A percentile compares a stretch with the other conserved stretches of the same genome.
Evolutionary conservation across 1,140 invertebrate genomes (phyloP).

Genomic region (Subanguina moxae): DNA sequence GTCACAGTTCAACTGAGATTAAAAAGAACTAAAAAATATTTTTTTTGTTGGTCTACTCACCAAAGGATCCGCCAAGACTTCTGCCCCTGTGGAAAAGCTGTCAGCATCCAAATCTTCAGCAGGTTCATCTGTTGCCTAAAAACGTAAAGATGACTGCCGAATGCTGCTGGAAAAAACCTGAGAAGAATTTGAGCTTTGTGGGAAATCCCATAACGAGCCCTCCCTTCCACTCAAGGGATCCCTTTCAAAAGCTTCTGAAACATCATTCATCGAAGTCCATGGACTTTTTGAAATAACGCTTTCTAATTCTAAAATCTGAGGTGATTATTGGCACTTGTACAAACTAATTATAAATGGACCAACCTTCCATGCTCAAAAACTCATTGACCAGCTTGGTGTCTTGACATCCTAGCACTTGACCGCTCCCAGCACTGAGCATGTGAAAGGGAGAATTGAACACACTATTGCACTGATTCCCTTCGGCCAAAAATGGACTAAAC

Average conservation of each 20-base stretch:
- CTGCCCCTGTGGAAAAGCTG: not conserved
- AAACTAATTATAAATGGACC: no score
- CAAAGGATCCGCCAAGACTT: conserved; percentile 5
- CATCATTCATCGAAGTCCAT: not conserved
- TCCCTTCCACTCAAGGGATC: not conserved
- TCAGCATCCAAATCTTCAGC: not conserved
- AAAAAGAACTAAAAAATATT: no score
- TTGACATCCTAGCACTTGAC: no score
- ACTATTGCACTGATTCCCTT: not conserved
- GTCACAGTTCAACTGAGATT: conserved; percentile 3
- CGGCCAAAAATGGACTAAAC: conserved; percentile 3
- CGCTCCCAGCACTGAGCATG: not conserved
- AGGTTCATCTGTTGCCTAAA: not conserved
- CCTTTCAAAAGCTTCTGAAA: not conserved
- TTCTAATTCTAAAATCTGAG: not conserved
- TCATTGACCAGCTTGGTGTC: no score
- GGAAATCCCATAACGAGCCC: not conserved
- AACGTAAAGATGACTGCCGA: not conserved
- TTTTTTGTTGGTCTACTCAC: no score
- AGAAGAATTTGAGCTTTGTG: not conserved
- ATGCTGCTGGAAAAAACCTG: not conserved
- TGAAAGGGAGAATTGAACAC: not conserved
- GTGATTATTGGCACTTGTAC: no score
- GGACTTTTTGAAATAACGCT: conserved; percentile 3
- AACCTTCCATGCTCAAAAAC: no score